phyloP scores from a whole-genome alignment of 2,797 vertebrate species.

The Lithobates pipiens region DNA sequence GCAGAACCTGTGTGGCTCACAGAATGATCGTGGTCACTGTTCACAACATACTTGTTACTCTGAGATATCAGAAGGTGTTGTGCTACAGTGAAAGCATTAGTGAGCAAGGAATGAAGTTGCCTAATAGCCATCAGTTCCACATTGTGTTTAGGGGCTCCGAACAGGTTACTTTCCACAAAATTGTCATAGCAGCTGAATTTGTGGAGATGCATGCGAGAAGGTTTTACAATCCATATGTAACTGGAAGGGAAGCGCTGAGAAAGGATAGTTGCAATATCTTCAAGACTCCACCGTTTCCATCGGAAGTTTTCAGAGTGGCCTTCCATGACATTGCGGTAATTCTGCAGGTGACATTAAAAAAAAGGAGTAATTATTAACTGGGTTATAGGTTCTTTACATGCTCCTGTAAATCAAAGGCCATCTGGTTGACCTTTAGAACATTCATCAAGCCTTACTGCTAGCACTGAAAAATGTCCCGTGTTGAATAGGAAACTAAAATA shows the following conservation, averaged over 20 bases:
- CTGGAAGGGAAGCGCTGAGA: slow-evolving; percentile 84
- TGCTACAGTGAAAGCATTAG: slow-evolving; percentile 86
- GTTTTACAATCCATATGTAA: slow-evolving; percentile 90
- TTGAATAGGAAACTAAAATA: no score
- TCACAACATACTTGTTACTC: slow-evolving; percentile 65
- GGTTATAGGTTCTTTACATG: no score
- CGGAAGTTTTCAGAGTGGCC: slow-evolving; percentile 87
- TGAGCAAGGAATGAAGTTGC: slow-evolving; percentile 89
- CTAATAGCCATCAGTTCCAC: slow-evolving; percentile 82
- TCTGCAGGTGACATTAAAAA: slow-evolving; percentile 73
- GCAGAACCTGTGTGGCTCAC: slow-evolving; percentile 44
- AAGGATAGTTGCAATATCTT: slow-evolving; percentile 84
- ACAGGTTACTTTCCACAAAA: slow-evolving; percentile 95
- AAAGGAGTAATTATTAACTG: no score
- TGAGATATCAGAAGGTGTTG: slow-evolving; percentile 73
- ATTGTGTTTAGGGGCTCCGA: slow-evolving; percentile 92
- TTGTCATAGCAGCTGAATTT: slow-evolving; percentile 97
- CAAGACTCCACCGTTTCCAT: slow-evolving; percentile 93
- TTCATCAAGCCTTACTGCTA: no score
- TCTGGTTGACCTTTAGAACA: no score
- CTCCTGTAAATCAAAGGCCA: no score
- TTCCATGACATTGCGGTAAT: slow-evolving; percentile 91
- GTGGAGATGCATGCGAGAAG: slow-evolving; percentile 93
- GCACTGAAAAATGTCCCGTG: no score
- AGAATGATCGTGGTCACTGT: slow-evolving; percentile 44